These are phyloP conservation scores for Cynaeus angustus DNA, from an alignment of 2,888 invertebrate species.

Conservation along the genomic window DNA sequence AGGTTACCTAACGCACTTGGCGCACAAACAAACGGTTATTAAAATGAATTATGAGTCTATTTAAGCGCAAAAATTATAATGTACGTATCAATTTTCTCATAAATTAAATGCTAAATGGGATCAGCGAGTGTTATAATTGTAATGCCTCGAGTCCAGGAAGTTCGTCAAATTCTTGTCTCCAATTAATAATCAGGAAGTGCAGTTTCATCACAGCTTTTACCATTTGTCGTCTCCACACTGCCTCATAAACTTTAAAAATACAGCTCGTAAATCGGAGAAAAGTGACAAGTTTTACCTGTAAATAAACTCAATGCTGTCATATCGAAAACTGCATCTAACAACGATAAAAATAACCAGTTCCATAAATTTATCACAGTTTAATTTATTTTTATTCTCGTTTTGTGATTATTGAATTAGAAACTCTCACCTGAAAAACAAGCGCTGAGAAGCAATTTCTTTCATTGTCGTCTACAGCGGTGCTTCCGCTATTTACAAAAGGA, in stretches of 20 bases:
- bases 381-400: conserved; percentile 4
- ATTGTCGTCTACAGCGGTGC: conserved; percentile 26
- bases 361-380: conserved; percentile 21
- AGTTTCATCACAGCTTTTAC: conserved; percentile 4
- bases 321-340: conserved; percentile 32
- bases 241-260: conserved; percentile 8
- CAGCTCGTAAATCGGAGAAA: conserved; percentile 20
- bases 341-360: conserved; percentile 34
- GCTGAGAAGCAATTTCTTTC: conserved; percentile 12
- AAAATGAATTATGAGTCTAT: conserved; percentile 45
- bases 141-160: conserved; percentile 11
- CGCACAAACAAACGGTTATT: conserved; percentile 39
- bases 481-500: conserved; percentile 43
- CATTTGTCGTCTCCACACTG: neutral
- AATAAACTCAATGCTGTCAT: conserved; percentile 1
- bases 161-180: conserved; percentile 9
- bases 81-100: conserved; percentile 44
- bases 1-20: conserved; percentile 29
- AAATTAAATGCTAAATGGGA: conserved; percentile 43
- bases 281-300: conserved; percentile 14
- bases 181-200: conserved; percentile 23
- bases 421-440: conserved; percentile 31
- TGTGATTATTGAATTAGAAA: conserved; percentile 27
- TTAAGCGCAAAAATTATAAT: conserved; percentile 29
- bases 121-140: conserved; percentile 37